Evolutionary conservation across 2,113 vertebrate genomes (phyloP).

Genomic region (Chrysochloris asiatica): DNA sequence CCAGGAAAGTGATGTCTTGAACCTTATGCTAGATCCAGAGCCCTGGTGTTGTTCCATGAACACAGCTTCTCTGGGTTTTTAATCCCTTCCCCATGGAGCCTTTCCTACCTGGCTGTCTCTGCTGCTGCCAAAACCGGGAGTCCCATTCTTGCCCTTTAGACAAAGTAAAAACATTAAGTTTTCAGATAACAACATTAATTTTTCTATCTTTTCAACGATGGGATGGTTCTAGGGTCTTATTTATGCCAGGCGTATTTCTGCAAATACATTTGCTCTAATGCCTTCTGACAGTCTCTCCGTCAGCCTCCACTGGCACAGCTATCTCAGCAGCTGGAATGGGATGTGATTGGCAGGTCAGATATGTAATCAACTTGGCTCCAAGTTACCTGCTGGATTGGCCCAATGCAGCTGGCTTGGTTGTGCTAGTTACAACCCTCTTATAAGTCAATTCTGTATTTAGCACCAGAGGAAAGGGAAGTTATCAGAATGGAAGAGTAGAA

Average conservation of each 20-base stretch:
- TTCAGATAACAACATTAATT: slow-evolving; percentile 49
- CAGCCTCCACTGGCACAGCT: background rate
- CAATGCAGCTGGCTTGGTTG: background rate
- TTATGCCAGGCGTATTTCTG: slow-evolving; percentile 44
- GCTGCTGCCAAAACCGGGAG: too few relatives aligned
- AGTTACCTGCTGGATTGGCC: background rate
- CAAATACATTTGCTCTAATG: slow-evolving; percentile 56
- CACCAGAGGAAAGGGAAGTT: rapidly evolving
- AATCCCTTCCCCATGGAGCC: too few relatives aligned
- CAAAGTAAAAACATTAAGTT: slow-evolving; percentile 33
- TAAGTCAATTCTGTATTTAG: background rate
- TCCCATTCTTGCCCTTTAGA: background rate
- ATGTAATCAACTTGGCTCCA: background rate
- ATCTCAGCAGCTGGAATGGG: slow-evolving; percentile 6
- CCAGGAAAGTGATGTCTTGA: too few relatives aligned
- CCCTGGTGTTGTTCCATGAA: too few relatives aligned
- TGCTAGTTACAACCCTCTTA: background rate
- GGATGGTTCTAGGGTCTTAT: background rate
- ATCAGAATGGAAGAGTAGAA: background rate
- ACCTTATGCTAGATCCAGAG: too few relatives aligned
- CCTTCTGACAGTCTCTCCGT: slow-evolving; percentile 46
- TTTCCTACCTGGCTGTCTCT: too few relatives aligned
- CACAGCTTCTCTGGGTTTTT: too few relatives aligned
- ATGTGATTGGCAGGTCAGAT: slow-evolving; percentile 49
- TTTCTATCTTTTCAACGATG: background rate